Evolutionary conservation across 1,140 invertebrate species (phyloP).

Genomic region (Archivesica marissinica): DNA sequence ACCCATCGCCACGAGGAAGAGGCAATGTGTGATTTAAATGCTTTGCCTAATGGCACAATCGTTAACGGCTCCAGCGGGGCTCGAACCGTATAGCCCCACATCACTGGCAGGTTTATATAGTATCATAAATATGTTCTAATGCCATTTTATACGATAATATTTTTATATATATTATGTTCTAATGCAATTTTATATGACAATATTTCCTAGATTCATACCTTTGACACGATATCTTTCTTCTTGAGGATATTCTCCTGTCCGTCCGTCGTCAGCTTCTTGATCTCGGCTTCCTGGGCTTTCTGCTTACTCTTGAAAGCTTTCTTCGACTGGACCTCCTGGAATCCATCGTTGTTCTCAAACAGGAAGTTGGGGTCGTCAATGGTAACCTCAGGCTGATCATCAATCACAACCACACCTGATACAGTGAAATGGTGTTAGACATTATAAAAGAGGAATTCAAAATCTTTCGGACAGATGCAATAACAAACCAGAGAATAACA

Average conservation of each 20-base stretch:
- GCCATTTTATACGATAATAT: too few species aligned
- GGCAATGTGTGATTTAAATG: too few species aligned
- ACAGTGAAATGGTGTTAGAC: not conserved
- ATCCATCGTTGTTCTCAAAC: constrained; percentile 89
- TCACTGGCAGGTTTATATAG: too few species aligned
- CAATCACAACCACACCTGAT: constrained; percentile 86
- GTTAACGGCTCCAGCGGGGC: too few species aligned
- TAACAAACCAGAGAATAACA: not conserved
- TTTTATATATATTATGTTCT: too few species aligned
- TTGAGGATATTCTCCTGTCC: constrained; percentile 70
- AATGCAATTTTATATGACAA: too few species aligned
- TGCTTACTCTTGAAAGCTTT: constrained; percentile 86
- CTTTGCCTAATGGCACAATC: too few species aligned
- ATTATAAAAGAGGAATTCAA: too few species aligned
- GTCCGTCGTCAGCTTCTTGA: constrained; percentile 79
- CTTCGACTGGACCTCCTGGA: constrained; percentile 94
- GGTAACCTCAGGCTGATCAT: constrained; percentile 86
- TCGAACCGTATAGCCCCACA: too few species aligned
- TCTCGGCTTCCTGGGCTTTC: constrained; percentile 83
- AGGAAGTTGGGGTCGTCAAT: constrained; percentile 84
- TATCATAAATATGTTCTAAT: too few species aligned
- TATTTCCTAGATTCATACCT: constrained; percentile 62
- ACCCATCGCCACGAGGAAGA: too few species aligned
- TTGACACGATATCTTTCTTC: constrained; percentile 73
- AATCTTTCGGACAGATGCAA: not conserved